Evolutionary conservation across 1,140 invertebrate genomes (phyloP).

Genomic region (Drosophila ananassae): DNA sequence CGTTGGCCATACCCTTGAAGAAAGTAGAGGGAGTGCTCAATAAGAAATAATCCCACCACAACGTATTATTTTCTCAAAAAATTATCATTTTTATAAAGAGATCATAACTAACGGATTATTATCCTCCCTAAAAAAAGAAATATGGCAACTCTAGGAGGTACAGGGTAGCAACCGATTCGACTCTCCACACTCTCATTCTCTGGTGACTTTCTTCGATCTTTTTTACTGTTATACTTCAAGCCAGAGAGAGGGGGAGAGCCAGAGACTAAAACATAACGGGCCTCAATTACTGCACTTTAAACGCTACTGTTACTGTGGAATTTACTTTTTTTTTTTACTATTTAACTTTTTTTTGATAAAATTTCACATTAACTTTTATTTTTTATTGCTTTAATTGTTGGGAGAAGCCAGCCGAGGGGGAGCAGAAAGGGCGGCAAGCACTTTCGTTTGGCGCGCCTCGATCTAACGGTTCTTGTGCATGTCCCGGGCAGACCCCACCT

Average conservation of each 20-base stretch:
- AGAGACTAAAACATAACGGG: slow-evolving; percentile 78
- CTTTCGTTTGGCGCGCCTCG: slow-evolving; percentile 24
- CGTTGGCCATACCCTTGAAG: slow-evolving; percentile 8
- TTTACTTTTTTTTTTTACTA: slow-evolving; percentile 54
- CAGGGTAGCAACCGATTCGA: not conserved
- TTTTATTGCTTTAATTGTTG: slow-evolving; percentile 34
- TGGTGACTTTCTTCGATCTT: slow-evolving; percentile 75
- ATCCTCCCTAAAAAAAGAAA: too few relatives aligned
- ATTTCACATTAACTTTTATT: slow-evolving; percentile 40
- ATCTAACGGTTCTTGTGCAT: slow-evolving; percentile 60
- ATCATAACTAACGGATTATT: not conserved
- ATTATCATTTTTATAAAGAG: not conserved
- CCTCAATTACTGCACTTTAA: slow-evolving; percentile 74
- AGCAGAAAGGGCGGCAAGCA: not conserved
- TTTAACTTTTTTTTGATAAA: slow-evolving; percentile 36
- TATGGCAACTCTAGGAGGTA: not conserved
- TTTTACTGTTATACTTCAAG: slow-evolving; percentile 75
- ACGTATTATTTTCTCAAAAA: not conserved
- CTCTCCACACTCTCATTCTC: slow-evolving; percentile 34
- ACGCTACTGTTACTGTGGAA: slow-evolving; percentile 47
- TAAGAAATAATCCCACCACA: not conserved
- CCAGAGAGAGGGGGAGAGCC: slow-evolving; percentile 31
- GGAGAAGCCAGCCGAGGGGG: not conserved
- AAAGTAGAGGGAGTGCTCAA: not conserved
- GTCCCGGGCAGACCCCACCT: slow-evolving; percentile 9